phyloP scores from a whole-genome alignment of 2,888 invertebrate genomes.

The Stenodema calcarata region DNA sequence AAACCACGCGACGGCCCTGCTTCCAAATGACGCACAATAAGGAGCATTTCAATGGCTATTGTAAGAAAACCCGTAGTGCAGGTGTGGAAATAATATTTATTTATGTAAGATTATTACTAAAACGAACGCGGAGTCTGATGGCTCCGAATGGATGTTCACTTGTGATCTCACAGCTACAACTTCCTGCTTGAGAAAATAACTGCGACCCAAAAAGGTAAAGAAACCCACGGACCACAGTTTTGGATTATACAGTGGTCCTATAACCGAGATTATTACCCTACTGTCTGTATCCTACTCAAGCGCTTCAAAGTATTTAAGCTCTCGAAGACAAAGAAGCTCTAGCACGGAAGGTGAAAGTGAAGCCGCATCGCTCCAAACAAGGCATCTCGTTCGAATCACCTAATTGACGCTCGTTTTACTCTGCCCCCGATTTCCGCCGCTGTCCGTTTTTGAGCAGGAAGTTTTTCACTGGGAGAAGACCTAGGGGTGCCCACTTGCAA shows the following conservation, averaged over 20 bases:
- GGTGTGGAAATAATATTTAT: no score
- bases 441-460: neutral
- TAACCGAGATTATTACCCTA: neutral
- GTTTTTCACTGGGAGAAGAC: neutral
- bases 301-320: neutral
- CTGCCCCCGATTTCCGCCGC: neutral
- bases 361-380: neutral
- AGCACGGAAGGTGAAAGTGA: neutral
- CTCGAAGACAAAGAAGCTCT: neutral
- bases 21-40: no score
- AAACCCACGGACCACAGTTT: neutral
- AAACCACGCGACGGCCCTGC: no score
- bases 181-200: no score
- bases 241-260: neutral
- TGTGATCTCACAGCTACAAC: no score
- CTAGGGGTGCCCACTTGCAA: neutral
- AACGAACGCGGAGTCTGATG: no score
- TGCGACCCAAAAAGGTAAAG: no score
- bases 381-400: neutral
- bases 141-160: no score
- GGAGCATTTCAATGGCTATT: no score
- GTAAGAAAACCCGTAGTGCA: no score
- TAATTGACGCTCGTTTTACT: neutral
- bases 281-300: neutral
- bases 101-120: no score